These are phyloP conservation scores for Hippocampus zosterae DNA, from an alignment of 2,113 vertebrate genomes.

Conservation along the genomic window DNA sequence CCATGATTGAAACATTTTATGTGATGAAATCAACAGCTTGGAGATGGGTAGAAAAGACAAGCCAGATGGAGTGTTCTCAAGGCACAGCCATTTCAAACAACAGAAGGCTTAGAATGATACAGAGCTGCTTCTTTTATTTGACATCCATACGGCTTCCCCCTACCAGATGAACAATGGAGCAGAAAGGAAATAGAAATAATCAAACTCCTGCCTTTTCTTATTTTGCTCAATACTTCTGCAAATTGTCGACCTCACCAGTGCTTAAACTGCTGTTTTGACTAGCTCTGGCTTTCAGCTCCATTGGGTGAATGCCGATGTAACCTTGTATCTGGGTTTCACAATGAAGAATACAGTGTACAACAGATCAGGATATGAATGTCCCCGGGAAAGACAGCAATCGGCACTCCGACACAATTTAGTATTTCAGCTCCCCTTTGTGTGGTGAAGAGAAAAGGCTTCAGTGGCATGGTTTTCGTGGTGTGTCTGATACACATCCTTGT, in stretches of 20 bases:
- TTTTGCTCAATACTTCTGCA: slow-evolving; percentile 7
- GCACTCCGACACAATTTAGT: neutral
- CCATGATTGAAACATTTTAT: neutral
- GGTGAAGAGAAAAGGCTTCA: neutral
- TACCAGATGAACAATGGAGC: slow-evolving; percentile 19
- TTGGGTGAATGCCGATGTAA: neutral
- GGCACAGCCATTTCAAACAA: slow-evolving; percentile 27
- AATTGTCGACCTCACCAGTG: slow-evolving; percentile 11
- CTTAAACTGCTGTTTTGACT: slow-evolving; percentile 18
- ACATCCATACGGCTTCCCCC: slow-evolving; percentile 9
- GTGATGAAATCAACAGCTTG: neutral
- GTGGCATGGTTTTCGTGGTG: neutral
- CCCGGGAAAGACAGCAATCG: neutral
- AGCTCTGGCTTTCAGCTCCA: neutral
- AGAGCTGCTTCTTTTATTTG: slow-evolving; percentile 22
- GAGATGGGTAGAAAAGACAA: neutral
- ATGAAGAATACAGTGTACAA: neutral
- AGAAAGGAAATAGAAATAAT: neutral
- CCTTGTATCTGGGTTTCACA: neutral
- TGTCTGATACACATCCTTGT: neutral
- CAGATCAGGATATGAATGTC: neutral
- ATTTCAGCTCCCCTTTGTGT: neutral
- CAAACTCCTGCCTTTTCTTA: neutral
- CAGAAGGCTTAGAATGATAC: slow-evolving; percentile 39
- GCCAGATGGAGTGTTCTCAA: slow-evolving; percentile 33